Conservation (phyloP, 2,797 vertebrate genomes). For the Alexandromys oeconomus region DNA sequence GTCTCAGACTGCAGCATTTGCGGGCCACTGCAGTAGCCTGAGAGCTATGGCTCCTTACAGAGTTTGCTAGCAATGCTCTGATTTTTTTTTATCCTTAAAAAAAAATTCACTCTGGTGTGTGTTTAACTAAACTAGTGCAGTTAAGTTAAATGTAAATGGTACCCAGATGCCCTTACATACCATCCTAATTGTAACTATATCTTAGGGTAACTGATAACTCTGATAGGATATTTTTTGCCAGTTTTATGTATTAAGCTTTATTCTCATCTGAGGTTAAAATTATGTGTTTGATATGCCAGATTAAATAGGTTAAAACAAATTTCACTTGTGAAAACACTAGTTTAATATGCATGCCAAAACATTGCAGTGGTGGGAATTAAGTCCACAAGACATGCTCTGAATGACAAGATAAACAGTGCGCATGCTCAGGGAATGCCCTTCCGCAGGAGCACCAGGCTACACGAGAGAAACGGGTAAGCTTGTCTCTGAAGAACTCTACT, state of each 20-base stretch:
- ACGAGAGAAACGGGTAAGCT: slow-evolving; percentile 25
- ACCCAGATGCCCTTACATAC: background rate
- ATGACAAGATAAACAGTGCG: background rate
- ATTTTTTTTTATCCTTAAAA: background rate
- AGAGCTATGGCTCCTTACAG: background rate
- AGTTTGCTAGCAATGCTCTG: background rate
- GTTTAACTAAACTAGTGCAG: background rate
- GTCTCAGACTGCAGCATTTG: background rate
- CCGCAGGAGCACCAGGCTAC: background rate
- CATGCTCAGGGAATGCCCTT: slow-evolving; percentile 18
- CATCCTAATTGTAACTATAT: background rate
- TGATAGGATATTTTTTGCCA: background rate
- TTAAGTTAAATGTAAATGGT: no score
- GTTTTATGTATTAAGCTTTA: background rate
- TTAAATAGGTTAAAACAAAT: slow-evolving; percentile 20
- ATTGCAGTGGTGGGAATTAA: background rate
- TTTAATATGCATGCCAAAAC: background rate
- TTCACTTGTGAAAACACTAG: background rate
- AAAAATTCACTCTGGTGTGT: background rate
- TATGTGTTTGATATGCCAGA: background rate
- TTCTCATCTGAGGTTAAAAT: background rate
- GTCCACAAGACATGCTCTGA: background rate
- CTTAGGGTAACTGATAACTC: background rate
- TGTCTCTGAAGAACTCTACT: slow-evolving; percentile 43
- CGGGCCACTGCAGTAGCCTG: background rate